Percentiles rank a stretch among this genome's conserved stretches.
Conservation (phyloP, 2,888 invertebrate species). For the Tricholauxania praeusta region DNA sequence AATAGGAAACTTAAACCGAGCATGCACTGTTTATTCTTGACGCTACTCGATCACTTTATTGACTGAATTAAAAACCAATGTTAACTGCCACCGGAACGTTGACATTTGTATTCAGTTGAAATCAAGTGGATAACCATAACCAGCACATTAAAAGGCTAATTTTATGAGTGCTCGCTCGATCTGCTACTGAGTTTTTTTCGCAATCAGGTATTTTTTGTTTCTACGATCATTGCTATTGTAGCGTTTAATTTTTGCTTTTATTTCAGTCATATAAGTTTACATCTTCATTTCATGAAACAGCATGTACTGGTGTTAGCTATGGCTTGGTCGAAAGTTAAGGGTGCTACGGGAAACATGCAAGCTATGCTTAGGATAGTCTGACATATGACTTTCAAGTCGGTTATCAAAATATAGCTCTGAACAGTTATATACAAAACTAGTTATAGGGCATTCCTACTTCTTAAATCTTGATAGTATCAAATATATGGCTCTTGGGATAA, state of each 20-base stretch:
- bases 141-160: neutral
- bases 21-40: constrained; percentile 1
- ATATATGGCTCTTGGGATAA: no score
- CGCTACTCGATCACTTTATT: constrained; percentile 9
- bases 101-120: constrained; percentile 14
- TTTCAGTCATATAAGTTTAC: neutral
- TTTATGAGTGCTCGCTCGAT: neutral
- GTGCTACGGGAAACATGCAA: no score
- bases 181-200: neutral
- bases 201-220: neutral
- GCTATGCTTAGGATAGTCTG: no score
- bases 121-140: neutral
- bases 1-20: neutral
- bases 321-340: no score
- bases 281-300: neutral
- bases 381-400: no score
- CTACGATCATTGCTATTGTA: constrained; percentile 1
- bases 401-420: no score
- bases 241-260: neutral
- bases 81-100: constrained; percentile 2
- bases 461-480: no score
- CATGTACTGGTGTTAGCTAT: neutral
- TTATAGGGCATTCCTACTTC: no score
- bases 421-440: no score
- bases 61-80: constrained; percentile 4